Evolutionary conservation across 2,888 invertebrate species (phyloP), one percentile per base, ranked within the genome.

Genomic region (Strigamia crassipes): DNA sequence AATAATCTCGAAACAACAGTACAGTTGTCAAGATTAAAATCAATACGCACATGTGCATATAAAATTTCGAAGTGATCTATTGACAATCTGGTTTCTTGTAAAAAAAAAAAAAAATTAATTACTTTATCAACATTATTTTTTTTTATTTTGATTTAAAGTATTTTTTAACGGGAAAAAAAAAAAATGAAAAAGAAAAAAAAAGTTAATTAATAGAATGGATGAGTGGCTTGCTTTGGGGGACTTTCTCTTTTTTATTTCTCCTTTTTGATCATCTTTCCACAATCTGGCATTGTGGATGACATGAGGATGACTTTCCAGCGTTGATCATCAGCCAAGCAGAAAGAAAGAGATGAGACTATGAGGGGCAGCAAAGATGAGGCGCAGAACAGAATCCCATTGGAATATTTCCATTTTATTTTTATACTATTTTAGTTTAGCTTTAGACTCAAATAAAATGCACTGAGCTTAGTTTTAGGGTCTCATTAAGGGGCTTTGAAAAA

Each of bases 251-350:
- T n/a, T 56, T 56, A 56, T 56, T 56, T n/a, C 18, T 56, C 6
- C n/a, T 56, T 56, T 56, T 56, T 46, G 46, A 46, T 56, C 18
- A 56, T 56, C 56, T 56, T n/a, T 18, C n/a, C 56, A 18, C 56
- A 56, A 56, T 56, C 56, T 18, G 56, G 56, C 18, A 56, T 18
- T 56, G 51, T n/a, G 51, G 51, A 51, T n/a, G n/a, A 51, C 51
- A n/a, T 13, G 46, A 18, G 56, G 56, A 56, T 56, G 56, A 56
- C 56, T 56, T 56, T 56, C 56, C 56, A 21, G 56, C 56, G 56
- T 56, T 56, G 56, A 56, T 56, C 56, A 56, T 56, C 56, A 56
- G 56, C 56, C 56, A 56, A 56, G 56, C 56, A 56, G 56, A 56
- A 56, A 56, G 56, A 56, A 56, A 56, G 56, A 56, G 56, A 56